Conservation (phyloP, 1,140 invertebrate genomes). For the Planococcus citri region DNA sequence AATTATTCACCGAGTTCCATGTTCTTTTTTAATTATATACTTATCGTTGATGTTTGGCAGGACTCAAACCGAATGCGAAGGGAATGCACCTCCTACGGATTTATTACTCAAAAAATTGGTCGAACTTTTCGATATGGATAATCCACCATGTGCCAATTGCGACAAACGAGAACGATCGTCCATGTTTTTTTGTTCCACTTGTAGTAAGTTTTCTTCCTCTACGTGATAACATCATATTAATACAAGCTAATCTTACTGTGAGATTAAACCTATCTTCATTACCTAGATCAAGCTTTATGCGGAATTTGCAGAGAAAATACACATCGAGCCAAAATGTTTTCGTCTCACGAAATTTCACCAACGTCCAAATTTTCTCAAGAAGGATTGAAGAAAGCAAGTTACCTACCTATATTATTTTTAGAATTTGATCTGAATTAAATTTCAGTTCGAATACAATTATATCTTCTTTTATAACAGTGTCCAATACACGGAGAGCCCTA, state of each 20-base stretch:
- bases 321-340: conserved; percentile 60
- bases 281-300: conserved; percentile 59
- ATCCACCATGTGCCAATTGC: conserved; percentile 55
- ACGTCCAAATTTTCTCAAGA: conserved; percentile 56
- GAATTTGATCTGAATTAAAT: too few species aligned
- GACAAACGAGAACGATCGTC: conserved; percentile 49
- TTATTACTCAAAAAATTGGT: conserved; percentile 48
- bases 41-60: not conserved
- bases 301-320: conserved; percentile 53
- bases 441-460: not conserved
- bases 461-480: too few species aligned
- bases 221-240: too few species aligned
- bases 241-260: too few species aligned
- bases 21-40: not conserved
- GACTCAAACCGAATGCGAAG: conserved; percentile 30
- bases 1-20: not conserved
- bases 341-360: conserved; percentile 53
- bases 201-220: conserved; percentile 42
- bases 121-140: conserved; percentile 49
- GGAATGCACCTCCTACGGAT: conserved; percentile 52
- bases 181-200: conserved; percentile 58
- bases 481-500: conserved; percentile 52
- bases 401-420: too few species aligned
- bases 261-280: conserved; percentile 27
- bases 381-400: conserved; percentile 42